Percentiles rank a stretch among this genome's conserved stretches.
These are phyloP conservation scores for Agriotes lineatus DNA, from an alignment of 2,888 invertebrate genomes.

Conservation along the genomic window DNA sequence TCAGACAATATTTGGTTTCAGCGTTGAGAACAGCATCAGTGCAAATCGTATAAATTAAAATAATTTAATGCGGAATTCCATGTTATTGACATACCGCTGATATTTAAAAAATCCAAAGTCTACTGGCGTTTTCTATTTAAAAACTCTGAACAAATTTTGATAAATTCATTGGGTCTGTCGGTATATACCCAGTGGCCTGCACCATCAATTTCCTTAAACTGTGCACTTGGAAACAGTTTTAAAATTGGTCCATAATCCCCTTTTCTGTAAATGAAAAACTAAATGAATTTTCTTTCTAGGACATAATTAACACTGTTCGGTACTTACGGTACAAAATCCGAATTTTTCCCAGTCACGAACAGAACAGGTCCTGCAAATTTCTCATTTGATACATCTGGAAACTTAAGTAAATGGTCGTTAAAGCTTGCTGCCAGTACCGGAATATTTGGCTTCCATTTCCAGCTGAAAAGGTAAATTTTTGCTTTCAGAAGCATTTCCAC, in stretches of 20 bases:
- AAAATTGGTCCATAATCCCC: conserved; percentile 74
- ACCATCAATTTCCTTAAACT: conserved; percentile 78
- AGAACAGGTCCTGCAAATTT: not conserved
- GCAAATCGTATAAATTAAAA: too few relatives aligned
- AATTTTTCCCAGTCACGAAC: too few relatives aligned
- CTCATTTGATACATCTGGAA: not conserved
- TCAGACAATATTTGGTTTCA: too few relatives aligned
- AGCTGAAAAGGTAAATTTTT: too few relatives aligned
- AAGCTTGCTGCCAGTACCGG: not conserved
- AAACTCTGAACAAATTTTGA: conserved; percentile 75
- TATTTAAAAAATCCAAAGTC: too few relatives aligned
- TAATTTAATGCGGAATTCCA: too few relatives aligned
- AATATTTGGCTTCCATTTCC: not conserved
- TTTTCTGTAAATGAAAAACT: conserved; percentile 59
- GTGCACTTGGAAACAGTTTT: conserved; percentile 78
- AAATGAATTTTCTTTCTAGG: not conserved
- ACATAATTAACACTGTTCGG: too few relatives aligned
- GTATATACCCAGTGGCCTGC: conserved; percentile 96
- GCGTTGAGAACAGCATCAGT: too few relatives aligned
- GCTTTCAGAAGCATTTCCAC: not conserved
- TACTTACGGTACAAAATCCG: too few relatives aligned
- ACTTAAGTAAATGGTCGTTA: not conserved
- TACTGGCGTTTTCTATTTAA: too few relatives aligned
- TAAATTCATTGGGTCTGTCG: conserved; percentile 86
- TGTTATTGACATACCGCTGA: too few relatives aligned